phyloP scores from a whole-genome alignment of 2,888 invertebrate species.

The Metallyticus violacea region DNA sequence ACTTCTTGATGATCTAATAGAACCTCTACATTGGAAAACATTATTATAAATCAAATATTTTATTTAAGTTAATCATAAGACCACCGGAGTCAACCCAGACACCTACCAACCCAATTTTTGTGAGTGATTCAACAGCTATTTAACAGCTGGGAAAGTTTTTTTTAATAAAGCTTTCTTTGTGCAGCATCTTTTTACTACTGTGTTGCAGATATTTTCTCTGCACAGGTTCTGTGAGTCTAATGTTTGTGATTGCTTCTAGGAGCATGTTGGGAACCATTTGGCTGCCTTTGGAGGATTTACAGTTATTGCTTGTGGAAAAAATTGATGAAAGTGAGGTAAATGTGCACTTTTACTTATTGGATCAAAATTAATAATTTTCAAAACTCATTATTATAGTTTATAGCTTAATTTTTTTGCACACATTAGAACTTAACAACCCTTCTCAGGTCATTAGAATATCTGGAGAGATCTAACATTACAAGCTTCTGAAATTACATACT shows the following conservation, averaged over 20 bases:
- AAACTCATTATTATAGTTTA: background rate
- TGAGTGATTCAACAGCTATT: too few species aligned
- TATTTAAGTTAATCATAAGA: too few species aligned
- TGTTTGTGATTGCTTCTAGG: slow-evolving; percentile 43
- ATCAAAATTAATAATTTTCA: background rate
- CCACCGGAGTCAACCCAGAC: too few species aligned
- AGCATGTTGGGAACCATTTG: slow-evolving; percentile 58
- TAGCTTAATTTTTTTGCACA: background rate
- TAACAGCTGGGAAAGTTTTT: background rate
- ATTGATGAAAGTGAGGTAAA: slow-evolving; percentile 54
- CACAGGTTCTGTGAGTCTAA: background rate
- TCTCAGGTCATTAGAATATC: too few species aligned
- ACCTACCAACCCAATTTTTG: too few species aligned
- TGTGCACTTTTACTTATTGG: background rate
- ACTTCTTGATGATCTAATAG: too few species aligned
- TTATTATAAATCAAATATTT: too few species aligned
- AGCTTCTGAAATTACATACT: too few species aligned
- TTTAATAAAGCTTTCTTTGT: background rate
- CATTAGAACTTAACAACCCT: too few species aligned
- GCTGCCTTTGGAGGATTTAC: slow-evolving; percentile 65
- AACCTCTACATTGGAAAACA: too few species aligned
- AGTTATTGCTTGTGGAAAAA: slow-evolving; percentile 61
- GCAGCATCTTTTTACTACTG: too few species aligned
- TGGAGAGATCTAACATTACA: too few species aligned
- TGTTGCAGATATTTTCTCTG: background rate